phyloP scores from a whole-genome alignment of 2,797 vertebrate genomes.

The Myioborus miniatus region DNA sequence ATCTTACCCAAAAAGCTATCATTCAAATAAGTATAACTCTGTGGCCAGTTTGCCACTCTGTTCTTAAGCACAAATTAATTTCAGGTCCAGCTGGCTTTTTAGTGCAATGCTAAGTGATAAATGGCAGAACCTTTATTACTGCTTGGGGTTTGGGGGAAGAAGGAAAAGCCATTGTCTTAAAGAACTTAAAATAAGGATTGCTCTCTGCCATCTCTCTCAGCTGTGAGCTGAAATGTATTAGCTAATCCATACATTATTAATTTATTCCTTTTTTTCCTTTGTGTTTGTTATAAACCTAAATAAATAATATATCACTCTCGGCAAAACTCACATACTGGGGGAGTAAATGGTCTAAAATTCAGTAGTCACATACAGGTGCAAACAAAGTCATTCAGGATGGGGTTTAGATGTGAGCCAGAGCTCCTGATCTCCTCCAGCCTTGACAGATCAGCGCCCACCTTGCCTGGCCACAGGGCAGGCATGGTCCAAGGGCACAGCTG shows the following conservation, averaged over 20 bases:
- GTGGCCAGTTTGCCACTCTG: neutral
- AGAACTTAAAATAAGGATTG: neutral
- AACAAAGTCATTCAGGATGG: neutral
- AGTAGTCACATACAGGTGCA: neutral
- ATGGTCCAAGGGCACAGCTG: fast-evolving
- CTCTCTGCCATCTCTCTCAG: neutral
- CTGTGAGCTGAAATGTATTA: conserved; percentile 7
- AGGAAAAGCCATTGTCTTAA: neutral
- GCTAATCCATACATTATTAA: conserved; percentile 29
- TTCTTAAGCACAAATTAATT: conserved; percentile 2
- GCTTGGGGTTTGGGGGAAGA: neutral
- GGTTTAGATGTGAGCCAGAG: neutral
- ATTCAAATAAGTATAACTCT: neutral
- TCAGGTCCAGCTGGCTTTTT: neutral
- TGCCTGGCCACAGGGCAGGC: fast-evolving
- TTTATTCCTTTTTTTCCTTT: neutral
- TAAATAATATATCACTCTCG: conserved; percentile 29
- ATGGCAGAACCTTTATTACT: neutral
- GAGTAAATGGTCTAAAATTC: neutral
- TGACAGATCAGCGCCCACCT: fast-evolving
- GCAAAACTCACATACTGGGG: neutral
- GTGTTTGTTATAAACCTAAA: conserved; percentile 45
- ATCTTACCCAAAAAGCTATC: neutral
- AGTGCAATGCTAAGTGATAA: neutral
- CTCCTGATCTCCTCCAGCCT: neutral